Evolutionary conservation across 2,888 invertebrate species (phyloP).

Genomic region (Cephonodes hylas): DNA sequence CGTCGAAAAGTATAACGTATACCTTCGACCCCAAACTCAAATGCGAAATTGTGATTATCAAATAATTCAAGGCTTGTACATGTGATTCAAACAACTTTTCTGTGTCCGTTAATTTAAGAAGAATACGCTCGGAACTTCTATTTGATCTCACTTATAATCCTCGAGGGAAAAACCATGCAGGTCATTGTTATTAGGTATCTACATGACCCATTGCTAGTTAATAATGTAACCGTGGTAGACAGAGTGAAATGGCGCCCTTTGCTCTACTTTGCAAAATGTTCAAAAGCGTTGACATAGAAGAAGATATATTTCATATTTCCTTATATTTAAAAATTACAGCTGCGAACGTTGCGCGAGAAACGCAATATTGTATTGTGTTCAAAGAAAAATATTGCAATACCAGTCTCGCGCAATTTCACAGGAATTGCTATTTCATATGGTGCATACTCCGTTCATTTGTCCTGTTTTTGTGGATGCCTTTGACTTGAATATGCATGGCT

Average conservation of each 20-base stretch:
- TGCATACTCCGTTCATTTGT: slow-evolving; percentile 43
- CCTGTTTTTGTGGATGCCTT: slow-evolving; percentile 31
- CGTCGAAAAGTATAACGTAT: too few species aligned
- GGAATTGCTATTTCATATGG: slow-evolving; percentile 46
- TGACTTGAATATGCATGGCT: slow-evolving; percentile 25
- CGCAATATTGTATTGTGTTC: slow-evolving; percentile 51
- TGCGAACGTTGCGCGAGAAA: slow-evolving; percentile 32
- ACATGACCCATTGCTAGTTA: too few species aligned
- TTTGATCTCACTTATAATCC: too few species aligned
- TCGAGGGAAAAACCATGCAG: too few species aligned
- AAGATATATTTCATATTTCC: background rate
- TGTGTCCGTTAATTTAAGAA: too few species aligned
- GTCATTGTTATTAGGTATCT: too few species aligned
- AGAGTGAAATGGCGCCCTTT: background rate
- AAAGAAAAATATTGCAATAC: slow-evolving; percentile 58
- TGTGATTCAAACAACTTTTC: too few species aligned
- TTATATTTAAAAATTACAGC: slow-evolving; percentile 26
- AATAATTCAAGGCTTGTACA: too few species aligned
- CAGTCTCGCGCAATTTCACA: slow-evolving; percentile 44
- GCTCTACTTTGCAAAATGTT: background rate
- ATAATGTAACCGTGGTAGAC: background rate
- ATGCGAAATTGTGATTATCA: too few species aligned
- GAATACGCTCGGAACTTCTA: too few species aligned
- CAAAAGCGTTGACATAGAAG: background rate
- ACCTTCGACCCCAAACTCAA: too few species aligned